phyloP scores from a whole-genome alignment of 2,113 vertebrate species.

The Crotophaga sulcirostris region DNA sequence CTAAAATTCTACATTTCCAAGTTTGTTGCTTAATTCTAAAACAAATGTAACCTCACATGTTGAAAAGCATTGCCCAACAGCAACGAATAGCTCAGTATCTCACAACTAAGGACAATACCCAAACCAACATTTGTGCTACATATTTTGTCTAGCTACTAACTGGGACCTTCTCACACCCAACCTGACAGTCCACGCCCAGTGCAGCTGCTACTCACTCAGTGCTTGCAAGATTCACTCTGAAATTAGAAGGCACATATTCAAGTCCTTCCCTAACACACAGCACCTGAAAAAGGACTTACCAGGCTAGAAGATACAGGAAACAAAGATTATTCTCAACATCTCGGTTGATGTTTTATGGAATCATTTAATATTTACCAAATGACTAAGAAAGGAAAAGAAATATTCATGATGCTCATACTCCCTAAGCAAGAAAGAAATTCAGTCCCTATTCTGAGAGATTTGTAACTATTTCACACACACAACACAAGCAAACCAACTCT shows the following conservation, averaged over 20 bases:
- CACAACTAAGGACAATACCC: neutral
- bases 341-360: neutral
- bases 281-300: neutral
- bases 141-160: neutral
- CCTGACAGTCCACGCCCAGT: neutral
- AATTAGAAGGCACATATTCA: neutral
- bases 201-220: neutral
- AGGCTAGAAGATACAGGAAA: neutral
- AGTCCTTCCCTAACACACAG: neutral
- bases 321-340: neutral
- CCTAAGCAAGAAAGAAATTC: neutral
- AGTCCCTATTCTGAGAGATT: neutral
- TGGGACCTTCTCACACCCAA: neutral
- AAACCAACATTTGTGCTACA: neutral
- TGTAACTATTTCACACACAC: neutral
- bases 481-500: neutral
- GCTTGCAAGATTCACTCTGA: neutral
- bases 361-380: neutral
- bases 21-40: neutral
- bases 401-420: neutral
- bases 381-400: neutral
- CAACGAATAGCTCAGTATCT: neutral
- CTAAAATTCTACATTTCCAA: neutral
- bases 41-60: neutral
- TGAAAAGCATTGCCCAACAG: neutral